A percentile compares a stretch with the other conserved stretches of the same genome.
phyloP scores from a whole-genome alignment of 2,888 invertebrate genomes.

The Xanthia icteritia region DNA sequence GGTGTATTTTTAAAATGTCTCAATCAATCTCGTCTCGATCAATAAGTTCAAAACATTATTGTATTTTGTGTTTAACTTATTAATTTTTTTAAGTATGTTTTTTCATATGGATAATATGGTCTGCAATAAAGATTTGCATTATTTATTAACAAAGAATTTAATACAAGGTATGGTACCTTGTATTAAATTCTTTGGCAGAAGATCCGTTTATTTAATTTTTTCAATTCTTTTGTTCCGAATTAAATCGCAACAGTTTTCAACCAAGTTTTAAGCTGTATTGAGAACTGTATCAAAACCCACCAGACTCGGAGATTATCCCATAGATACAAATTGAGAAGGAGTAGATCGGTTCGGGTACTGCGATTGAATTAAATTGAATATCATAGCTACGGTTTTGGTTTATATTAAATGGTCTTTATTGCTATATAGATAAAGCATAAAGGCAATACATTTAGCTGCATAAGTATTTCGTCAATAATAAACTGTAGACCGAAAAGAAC shows the following conservation, averaged over 20 bases:
- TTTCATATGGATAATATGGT: no score
- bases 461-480: neutral
- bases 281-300: neutral
- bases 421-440: neutral
- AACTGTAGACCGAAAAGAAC: neutral
- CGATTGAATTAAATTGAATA: neutral
- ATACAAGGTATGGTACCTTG: no score
- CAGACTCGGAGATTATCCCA: conserved; percentile 18
- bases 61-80: no score
- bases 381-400: neutral
- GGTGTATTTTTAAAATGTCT: no score
- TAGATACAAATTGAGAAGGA: conserved; percentile 27
- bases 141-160: no score
- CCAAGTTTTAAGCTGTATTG: conserved; percentile 16
- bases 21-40: no score
- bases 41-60: no score
- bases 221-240: neutral
- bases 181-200: neutral
- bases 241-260: conserved; percentile 12
- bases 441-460: neutral
- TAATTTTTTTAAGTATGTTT: no score
- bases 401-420: neutral
- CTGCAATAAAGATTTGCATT: no score
- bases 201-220: neutral
- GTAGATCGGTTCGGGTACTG: neutral